Base-by-base conservation (phyloP, 2,888 invertebrate species). In the Dermolepida albohirtum region DNA sequence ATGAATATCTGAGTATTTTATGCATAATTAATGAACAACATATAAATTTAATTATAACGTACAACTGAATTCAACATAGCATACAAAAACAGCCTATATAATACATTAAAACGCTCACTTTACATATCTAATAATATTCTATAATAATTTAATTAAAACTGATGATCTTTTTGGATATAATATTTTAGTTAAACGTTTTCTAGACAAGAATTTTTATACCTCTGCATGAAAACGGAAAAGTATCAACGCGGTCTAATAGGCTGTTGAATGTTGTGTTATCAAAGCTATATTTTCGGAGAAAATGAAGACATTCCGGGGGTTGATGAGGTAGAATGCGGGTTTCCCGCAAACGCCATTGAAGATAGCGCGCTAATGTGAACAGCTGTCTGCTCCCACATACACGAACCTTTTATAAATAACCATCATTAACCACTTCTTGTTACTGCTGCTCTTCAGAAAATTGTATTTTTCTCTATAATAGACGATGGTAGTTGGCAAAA, bases 351-450 rank as follows among this genome's bases (percentile, higher is more conserved):
- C 75, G 73, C 72, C 75, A 73, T 71, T 59, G 44, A 73, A 80
- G 79, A 80, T 79, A 80, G 78, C 78, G 77, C 78, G 77, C 78
- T 80, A 81, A 81, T 80, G 80, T 79, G 75, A 75, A 74, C 80
- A 81, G 78, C 79, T 79, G 80, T 74, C 78, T 76, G 75, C 77
- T 80, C 80, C 76, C 80, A 80, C 78, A 77, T 76, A 79, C 79
- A 78, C 76, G 76, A 76, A 80, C 80, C 78, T 80, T n/a, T 80
- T 81, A 81, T 80, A 81, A 81, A 81, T 81, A 80, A 79, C 81
- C 77, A 78, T 79, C 81, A 80, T 81, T 81, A 81, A 77, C 77
- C 74, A 74, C 74, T 75, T 76, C 73, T 74, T 73, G 72, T 73
- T 69, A 47, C 68, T 59, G 59, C 59, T 59, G 34, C 34, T 34